Evolutionary conservation across 2,113 vertebrate genomes (phyloP).

Genomic region (Oryzias melastigma): DNA sequence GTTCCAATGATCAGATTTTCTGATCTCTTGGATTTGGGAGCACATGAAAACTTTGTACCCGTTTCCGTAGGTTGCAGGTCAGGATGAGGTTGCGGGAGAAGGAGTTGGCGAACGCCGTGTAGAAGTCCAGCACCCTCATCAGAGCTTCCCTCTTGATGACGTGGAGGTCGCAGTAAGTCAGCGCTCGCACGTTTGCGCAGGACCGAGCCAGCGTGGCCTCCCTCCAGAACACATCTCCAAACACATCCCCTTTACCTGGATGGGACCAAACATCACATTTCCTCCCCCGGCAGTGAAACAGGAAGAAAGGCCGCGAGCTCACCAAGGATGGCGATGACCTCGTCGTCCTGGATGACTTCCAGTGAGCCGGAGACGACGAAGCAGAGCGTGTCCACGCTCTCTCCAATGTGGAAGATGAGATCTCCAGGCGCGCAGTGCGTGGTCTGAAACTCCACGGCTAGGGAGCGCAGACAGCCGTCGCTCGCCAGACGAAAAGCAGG

Average conservation of each 20-base stretch:
- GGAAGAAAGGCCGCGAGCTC: conserved; percentile 24
- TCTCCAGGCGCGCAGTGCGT: conserved; percentile 97
- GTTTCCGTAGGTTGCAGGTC: conserved; percentile 94
- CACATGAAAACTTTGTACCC: conserved; percentile 79
- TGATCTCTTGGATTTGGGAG: no score
- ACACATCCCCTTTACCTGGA: conserved; percentile 96
- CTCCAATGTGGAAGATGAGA: conserved; percentile 98
- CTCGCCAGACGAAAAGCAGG: conserved; percentile 96
- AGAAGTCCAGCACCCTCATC: conserved; percentile 94
- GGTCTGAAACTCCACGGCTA: conserved; percentile 97
- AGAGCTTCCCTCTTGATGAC: conserved; percentile 93
- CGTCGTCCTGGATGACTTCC: conserved; percentile 98
- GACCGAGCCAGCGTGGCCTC: conserved; percentile 91
- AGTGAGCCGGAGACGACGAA: conserved; percentile 96
- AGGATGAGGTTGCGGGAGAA: conserved; percentile 96
- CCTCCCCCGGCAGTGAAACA: no score
- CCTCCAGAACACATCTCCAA: conserved; percentile 98
- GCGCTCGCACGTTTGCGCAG: conserved; percentile 92
- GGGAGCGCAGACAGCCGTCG: conserved; percentile 92
- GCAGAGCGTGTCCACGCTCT: conserved; percentile 96
- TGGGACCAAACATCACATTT: background rate
- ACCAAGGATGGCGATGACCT: conserved; percentile 98
- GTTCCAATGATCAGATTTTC: no score
- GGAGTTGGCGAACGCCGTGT: conserved; percentile 93
- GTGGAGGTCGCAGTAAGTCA: conserved; percentile 97